Base-by-base conservation (phyloP, 2,888 invertebrate species). In the Tetanocera ferruginea region DNA sequence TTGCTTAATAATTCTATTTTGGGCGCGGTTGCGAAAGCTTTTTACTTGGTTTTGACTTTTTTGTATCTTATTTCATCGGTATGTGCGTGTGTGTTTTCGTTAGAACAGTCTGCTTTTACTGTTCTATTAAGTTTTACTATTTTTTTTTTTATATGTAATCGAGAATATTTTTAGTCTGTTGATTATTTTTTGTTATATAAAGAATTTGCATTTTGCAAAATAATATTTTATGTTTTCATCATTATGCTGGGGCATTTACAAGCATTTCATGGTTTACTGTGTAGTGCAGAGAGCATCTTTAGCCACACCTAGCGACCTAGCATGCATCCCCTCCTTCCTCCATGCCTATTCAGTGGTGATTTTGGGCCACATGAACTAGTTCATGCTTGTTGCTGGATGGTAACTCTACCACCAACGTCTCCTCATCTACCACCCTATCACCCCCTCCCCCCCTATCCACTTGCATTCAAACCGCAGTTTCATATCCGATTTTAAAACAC, bases 1-100 rank as follows among this genome's bases (percentile, higher is more conserved):
- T 55, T 25, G 19, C 49, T 62, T 31, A 62, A 62, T 74, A 74
- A 64, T 74, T 31, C 49, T 34, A 28, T 74, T 64, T 74, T 74
- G 73, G 73, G 73, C 31, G 73, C 62, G 73, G 73, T 62, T 49
- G 25, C 11, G 34, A 43, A 23, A 73, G 28, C 6, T n/a, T 60
- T 73, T 43, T 17, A 14, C 28, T 60, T 23, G 25, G 3, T 8
- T 14, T 34, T 57, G 49, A 25, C 34, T 37, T 67, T 67, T 6
- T 25, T 28, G 31, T 43, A 2, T 5, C 28, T 60, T 19, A 4
- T 60, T 19, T 28, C 8, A 3, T 5, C 1, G 25, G 5, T 37
- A 34, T 8, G 6, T 19, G 11, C 25, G 17, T 23, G 62, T 23
- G 25, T 17, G 19, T n/a, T 66, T 66, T 17, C 14, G 1, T 6